Conservation (phyloP, 2,888 invertebrate genomes). For the Hemicrepidius hirtus region DNA sequence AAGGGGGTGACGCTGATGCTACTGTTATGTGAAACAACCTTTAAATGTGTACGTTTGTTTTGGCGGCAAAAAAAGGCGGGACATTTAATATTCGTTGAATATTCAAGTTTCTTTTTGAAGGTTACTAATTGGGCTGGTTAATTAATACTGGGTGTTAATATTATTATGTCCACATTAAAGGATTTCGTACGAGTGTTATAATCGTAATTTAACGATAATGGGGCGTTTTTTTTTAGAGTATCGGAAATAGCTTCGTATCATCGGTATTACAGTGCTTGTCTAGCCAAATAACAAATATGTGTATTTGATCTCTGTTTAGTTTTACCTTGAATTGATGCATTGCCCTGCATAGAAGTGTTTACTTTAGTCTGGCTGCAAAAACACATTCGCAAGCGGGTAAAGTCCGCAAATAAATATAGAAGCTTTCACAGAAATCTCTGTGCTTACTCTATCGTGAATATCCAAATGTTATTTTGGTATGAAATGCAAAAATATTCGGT, state of each 20-base stretch:
- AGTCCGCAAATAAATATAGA: slow-evolving; percentile 65
- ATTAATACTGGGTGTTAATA: no score
- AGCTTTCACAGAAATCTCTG: slow-evolving; percentile 48
- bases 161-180: no score
- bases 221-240: neutral
- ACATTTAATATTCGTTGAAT: no score
- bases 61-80: no score
- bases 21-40: no score
- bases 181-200: no score
- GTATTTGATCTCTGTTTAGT: slow-evolving; percentile 40
- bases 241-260: neutral
- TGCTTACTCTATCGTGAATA: slow-evolving; percentile 30
- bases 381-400: slow-evolving; percentile 69
- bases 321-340: slow-evolving; percentile 71
- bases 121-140: no score
- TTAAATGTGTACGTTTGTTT: no score
- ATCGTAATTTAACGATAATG: neutral
- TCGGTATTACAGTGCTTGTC: slow-evolving; percentile 13
- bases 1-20: no score
- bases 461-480: slow-evolving; percentile 30
- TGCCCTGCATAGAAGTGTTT: slow-evolving; percentile 69
- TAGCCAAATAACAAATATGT: slow-evolving; percentile 34
- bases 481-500: slow-evolving; percentile 19
- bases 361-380: slow-evolving; percentile 69
- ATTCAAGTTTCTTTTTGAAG: no score